A percentile compares a stretch with the other conserved stretches of the same genome.
phyloP scores from a whole-genome alignment of 53 echinoderm and acorn worm species.

The Arbacia lixula region DNA sequence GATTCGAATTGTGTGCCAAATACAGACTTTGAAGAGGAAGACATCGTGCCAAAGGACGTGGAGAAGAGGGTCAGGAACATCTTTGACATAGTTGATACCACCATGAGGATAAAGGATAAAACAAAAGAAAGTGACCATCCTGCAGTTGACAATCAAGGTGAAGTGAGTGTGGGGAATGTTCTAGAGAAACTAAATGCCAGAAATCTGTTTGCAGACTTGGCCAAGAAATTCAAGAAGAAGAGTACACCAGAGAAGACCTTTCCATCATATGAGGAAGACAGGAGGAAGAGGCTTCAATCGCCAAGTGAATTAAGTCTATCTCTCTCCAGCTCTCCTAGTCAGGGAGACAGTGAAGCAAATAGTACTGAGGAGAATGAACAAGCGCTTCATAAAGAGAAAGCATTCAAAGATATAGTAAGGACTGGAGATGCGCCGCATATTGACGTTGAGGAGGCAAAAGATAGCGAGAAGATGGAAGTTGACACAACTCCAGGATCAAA shows the following conservation, averaged over 20 bases:
- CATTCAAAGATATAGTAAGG: too few species aligned
- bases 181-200: slow-evolving; percentile 18
- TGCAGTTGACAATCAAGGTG: not conserved
- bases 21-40: not conserved
- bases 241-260: not conserved
- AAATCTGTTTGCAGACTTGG: slow-evolving; percentile 36
- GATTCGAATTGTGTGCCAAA: too few species aligned
- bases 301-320: not conserved
- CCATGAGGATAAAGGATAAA: slow-evolving; percentile 32
- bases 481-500: too few species aligned
- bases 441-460: too few species aligned
- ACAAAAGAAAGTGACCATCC: not conserved
- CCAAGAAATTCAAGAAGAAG: slow-evolving; percentile 34
- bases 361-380: too few species aligned
- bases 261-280: slow-evolving; percentile 1
- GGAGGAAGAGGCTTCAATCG: not conserved
- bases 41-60: not conserved
- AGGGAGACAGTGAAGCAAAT: too few species aligned
- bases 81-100: slow-evolving; percentile 40
- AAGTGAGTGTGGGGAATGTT: not conserved
- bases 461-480: too few species aligned
- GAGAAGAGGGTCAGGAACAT: slow-evolving; percentile 31
- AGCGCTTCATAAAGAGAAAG: too few species aligned
- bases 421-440: too few species aligned
- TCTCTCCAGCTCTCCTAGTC: too few species aligned